Evolutionary conservation across 2,797 vertebrate genomes (phyloP), one percentile per base, ranked within the genome.

Genomic region (Lacerta agilis): DNA sequence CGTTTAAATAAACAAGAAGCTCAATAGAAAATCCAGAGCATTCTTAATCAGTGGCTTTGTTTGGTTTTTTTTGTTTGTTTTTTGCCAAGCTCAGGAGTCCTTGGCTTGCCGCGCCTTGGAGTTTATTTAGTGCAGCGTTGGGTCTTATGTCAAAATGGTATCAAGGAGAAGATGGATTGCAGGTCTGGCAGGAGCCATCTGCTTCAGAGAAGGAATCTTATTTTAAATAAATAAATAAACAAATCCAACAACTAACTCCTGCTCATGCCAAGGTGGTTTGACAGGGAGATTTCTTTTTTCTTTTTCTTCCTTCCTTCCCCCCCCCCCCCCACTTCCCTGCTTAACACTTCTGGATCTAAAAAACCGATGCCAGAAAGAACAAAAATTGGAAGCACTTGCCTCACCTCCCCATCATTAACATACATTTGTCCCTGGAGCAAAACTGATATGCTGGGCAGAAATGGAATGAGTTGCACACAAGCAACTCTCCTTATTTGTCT

Each of bases 1-100:
- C 3, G 9, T 61, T 81, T 71, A 69, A 25, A 33, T 71, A 69
- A 25, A 33, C 38, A 36, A 76, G 9, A 3, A 27, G 11, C 33
- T 41, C 1, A 29, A 36, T 11, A 75, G 33, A 78, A 29, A n/a
- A 4, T 15, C 61, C 43, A 8, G 4, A 73, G 33, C 45, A 67
- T 66, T 91, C 11, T 27, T 58, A 73, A 64, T 73, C n/a, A 33
- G 25, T 33, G 29, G 58, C 58, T 43, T n/a, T 18, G 10, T 0
- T 43, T 43, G n/a, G n/a, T 43, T 5, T 43, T 49, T 49, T 18
- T 79, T 43, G n/a, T 41, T 4, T 41, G 49, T 49, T 18, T 79
- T 43, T 15, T 67, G 33, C 9, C 61, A 58, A 0, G 36, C 73
- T 80, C 66, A 0, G 1, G 0, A 49, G 27, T 0, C n/a, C 38